Evolutionary conservation across 2,113 vertebrate genomes (phyloP), one percentile per base, ranked within the genome.

Genomic region (Hucho hucho): DNA sequence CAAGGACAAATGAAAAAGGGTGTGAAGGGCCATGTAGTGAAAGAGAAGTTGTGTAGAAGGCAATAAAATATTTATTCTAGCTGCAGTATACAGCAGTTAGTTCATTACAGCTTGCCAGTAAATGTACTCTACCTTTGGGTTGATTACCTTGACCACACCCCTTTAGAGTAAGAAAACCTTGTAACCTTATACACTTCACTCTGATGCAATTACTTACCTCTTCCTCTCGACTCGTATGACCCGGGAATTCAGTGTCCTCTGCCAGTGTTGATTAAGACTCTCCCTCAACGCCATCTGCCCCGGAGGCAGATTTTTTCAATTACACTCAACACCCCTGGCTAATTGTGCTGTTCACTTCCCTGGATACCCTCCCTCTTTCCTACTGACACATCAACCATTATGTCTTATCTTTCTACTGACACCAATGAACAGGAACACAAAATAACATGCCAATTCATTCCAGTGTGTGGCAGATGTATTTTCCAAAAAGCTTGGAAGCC

Each of bases 191-290:
- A 43, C 37, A 43, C 37, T 43, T 16, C 43, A 11, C 22, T 46
- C 22, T 69, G 67, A 69, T 61, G 53, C 29, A 24, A 61, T 61
- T 47, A 65, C 37, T 43, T 43, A 43, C 9, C 64, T 65, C 37
- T 61, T n/a, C 5, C 59, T 46, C 5, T 65, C 6, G 37, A 64
- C 61, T 64, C 16, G 53, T 12, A n/a, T 64, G 72, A 64, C 72
- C 59, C 6, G 37, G 66, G 66, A 69, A 46, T 69, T 69, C 37
- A 69, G 37, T 24, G 6, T 47, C 12, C 37, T 9, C 16, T 67
- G 65, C 29, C 65, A 67, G 65, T 67, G 28, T 67, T 67, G 26
- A 26, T 65, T 64, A 43, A 43, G 37, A 43, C 37, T 64, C 58
- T 32, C 28, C 29, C n/a, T 37, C 20, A 22, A 22, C 22, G 59